Conservation (phyloP, 2,113 vertebrate species). For the Gymnobelideus leadbeateri region DNA sequence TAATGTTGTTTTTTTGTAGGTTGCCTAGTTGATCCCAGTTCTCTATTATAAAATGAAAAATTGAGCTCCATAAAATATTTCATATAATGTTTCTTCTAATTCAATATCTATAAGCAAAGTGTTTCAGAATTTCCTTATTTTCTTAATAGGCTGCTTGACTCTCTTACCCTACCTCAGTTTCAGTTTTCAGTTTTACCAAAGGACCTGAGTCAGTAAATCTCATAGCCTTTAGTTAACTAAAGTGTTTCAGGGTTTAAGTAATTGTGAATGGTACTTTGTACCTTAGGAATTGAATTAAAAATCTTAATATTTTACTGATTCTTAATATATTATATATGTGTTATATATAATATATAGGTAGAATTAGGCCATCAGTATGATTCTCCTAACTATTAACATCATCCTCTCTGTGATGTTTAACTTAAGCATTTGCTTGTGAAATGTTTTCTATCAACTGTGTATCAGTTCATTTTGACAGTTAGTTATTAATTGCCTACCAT, state of each 20-base stretch:
- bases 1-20: too few relatives aligned
- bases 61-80: too few relatives aligned
- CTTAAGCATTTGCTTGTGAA: conserved; percentile 21
- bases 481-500: neutral
- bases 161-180: neutral
- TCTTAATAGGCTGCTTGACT: neutral
- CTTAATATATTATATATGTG: neutral
- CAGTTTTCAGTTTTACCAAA: neutral
- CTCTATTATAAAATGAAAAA: too few relatives aligned
- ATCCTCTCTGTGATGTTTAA: neutral
- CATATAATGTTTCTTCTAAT: too few relatives aligned
- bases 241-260: neutral
- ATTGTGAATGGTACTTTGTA: neutral
- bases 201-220: neutral
- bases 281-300: neutral
- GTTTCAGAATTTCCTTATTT: neutral
- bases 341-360: neutral
- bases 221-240: too few relatives aligned
- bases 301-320: neutral
- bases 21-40: too few relatives aligned
- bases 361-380: neutral
- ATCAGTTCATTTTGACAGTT: neutral
- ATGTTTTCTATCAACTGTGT: neutral
- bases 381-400: neutral
- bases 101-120: neutral